Evolutionary conservation across 92 coral and sea anemone genomes (phyloP).

Genomic region (Heliopora coerulea): DNA sequence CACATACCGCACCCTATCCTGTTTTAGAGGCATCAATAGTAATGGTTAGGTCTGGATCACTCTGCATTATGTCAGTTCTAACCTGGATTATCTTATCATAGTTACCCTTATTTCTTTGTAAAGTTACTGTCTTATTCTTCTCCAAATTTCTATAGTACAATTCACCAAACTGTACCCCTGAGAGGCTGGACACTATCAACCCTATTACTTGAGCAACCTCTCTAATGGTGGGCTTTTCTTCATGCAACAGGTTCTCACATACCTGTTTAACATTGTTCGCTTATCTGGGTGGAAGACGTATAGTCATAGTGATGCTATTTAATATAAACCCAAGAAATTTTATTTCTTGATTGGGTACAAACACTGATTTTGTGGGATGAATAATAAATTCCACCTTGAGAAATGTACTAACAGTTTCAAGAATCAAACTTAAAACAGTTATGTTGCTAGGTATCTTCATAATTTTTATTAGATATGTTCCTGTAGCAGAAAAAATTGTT

Average conservation of each 20-base stretch:
- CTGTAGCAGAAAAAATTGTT: too few relatives aligned
- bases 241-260: not conserved
- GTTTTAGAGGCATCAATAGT: constrained; percentile 53
- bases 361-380: constrained; percentile 48
- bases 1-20: constrained; percentile 51
- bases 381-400: constrained; percentile 41
- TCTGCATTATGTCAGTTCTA: constrained; percentile 41
- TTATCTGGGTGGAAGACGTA: constrained; percentile 10
- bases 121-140: constrained; percentile 15
- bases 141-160: constrained; percentile 46
- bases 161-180: constrained; percentile 54
- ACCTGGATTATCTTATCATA: constrained; percentile 9
- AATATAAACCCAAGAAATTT: constrained; percentile 48
- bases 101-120: not conserved
- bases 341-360: constrained; percentile 39
- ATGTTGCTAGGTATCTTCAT: too few relatives aligned
- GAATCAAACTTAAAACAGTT: too few relatives aligned
- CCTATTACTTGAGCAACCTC: constrained; percentile 36
- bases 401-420: too few relatives aligned
- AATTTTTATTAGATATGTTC: too few relatives aligned
- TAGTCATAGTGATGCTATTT: constrained; percentile 27
- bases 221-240: constrained; percentile 4
- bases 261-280: not conserved
- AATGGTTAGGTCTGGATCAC: constrained; percentile 22
- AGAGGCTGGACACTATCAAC: constrained; percentile 50